Conservation (phyloP, 2,797 vertebrate species). For the Pseudochirops cupreus region DNA sequence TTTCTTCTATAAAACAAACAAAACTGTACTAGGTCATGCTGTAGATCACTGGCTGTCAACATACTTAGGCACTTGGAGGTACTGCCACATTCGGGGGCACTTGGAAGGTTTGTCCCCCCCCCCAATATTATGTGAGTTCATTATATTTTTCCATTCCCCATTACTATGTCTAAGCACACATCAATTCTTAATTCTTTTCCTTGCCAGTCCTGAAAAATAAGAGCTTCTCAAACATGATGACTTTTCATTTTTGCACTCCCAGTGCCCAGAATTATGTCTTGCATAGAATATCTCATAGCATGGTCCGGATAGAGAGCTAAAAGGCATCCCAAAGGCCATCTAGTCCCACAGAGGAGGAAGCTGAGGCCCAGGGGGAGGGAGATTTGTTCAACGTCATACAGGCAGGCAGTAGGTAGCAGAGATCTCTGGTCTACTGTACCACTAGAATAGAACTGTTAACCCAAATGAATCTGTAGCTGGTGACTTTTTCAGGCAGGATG, state of each 20-base stretch:
- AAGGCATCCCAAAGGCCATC: not conserved
- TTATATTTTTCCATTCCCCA: not conserved
- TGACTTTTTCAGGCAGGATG: not conserved
- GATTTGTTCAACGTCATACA: not conserved
- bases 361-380: not conserved
- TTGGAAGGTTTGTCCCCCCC: not conserved
- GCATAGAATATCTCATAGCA: not conserved
- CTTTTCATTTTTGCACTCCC: not conserved
- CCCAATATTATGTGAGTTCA: not conserved
- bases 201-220: not conserved
- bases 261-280: not conserved
- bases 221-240: not conserved
- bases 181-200: not conserved
- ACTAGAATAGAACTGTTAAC: not conserved
- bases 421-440: not conserved
- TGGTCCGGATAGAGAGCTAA: not conserved
- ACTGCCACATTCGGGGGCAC: not conserved
- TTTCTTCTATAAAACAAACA: not conserved
- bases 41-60: not conserved
- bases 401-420: not conserved
- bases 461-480: not conserved
- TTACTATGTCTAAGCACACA: not conserved
- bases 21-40: not conserved
- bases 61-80: not conserved
- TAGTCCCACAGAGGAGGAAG: not conserved